These are phyloP conservation scores for Amphipyra tragopoginis DNA, from an alignment of 2,888 invertebrate species.

Conservation along the genomic window DNA sequence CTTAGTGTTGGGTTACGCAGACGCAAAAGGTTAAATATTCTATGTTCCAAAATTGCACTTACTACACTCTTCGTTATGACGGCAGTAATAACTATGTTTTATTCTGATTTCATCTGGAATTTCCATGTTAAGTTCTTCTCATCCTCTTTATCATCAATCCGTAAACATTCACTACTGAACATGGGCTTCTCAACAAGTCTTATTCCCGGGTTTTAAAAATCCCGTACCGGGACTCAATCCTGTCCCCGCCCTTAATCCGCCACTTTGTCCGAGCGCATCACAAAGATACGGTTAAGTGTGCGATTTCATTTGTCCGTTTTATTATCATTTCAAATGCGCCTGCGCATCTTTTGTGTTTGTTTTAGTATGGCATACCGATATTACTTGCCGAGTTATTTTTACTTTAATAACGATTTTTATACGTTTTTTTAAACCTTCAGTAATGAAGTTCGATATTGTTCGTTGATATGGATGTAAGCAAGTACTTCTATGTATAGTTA, in stretches of 20 bases:
- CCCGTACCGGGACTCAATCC: background rate
- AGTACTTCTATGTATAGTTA: background rate
- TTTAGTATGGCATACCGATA: slow-evolving; percentile 51
- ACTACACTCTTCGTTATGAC: too few relatives aligned
- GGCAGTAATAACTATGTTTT: too few relatives aligned
- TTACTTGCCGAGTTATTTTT: slow-evolving; percentile 45
- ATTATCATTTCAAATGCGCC: slow-evolving; percentile 70
- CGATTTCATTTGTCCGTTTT: slow-evolving; percentile 77
- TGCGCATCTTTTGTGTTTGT: slow-evolving; percentile 55
- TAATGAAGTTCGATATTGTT: slow-evolving; percentile 19
- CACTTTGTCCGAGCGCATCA: slow-evolving; percentile 69
- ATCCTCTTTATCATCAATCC: too few relatives aligned
- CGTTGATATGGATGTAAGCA: background rate
- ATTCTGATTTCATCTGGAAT: too few relatives aligned
- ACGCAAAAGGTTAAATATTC: too few relatives aligned
- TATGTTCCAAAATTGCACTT: too few relatives aligned
- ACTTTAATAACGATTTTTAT: slow-evolving; percentile 43
- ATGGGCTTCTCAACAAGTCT: too few relatives aligned
- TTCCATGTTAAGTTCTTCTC: too few relatives aligned
- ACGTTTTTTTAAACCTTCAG: slow-evolving; percentile 8
- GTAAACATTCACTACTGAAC: too few relatives aligned
- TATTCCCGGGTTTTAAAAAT: background rate
- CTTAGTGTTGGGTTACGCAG: too few relatives aligned
- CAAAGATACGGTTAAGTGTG: slow-evolving; percentile 73
- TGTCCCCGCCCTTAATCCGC: slow-evolving; percentile 59